Percentiles rank a stretch among this genome's conserved stretches.
Conservation (phyloP, 2,797 vertebrate species). For the Bryconaethiops microstoma region DNA sequence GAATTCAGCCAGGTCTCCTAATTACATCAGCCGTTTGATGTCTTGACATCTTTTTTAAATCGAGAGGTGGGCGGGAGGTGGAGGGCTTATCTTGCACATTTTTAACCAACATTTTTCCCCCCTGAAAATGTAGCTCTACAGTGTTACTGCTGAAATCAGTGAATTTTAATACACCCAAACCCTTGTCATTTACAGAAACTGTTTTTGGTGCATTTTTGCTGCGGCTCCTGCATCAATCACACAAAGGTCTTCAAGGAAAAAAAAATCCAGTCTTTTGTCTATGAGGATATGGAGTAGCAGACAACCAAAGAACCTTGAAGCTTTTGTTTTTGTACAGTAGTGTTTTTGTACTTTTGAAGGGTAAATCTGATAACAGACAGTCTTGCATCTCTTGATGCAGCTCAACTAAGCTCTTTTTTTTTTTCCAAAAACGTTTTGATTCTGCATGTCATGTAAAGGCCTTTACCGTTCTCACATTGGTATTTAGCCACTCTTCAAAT, state of each 20-base stretch:
- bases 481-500: not conserved
- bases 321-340: conserved; percentile 53
- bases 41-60: conserved; percentile 72
- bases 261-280: conserved; percentile 59
- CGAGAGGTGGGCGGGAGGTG: conserved; percentile 44
- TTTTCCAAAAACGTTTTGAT: not conserved
- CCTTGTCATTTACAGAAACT: conserved; percentile 71
- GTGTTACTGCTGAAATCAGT: conserved; percentile 47
- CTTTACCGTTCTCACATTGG: not conserved
- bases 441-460: not conserved
- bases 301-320: conserved; percentile 67
- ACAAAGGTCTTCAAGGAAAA: conserved; percentile 71
- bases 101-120: conserved; percentile 53
- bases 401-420: too few species aligned
- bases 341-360: not conserved
- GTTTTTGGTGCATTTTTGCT: conserved; percentile 59
- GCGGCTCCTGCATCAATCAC: conserved; percentile 67
- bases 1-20: conserved; percentile 65
- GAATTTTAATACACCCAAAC: conserved; percentile 64
- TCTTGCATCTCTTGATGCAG: too few species aligned
- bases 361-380: not conserved
- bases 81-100: conserved; percentile 53
- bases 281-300: conserved; percentile 35
- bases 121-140: conserved; percentile 52
- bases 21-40: conserved; percentile 73